phyloP scores from a whole-genome alignment of 2,888 invertebrate species.

The Agrochola macilenta region DNA sequence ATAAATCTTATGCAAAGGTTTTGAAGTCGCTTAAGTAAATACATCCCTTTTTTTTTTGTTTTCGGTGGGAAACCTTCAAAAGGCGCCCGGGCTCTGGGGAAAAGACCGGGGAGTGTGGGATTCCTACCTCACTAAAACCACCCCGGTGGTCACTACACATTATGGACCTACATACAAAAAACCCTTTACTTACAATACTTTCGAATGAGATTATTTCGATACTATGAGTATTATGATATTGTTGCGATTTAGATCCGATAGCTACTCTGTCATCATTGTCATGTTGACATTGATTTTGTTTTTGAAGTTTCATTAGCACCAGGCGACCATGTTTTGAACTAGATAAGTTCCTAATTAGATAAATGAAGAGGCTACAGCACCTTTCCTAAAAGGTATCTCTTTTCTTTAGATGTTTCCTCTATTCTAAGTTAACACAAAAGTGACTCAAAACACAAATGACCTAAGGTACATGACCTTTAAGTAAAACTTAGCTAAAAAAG shows the following conservation, averaged over 20 bases:
- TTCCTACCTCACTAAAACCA: no score
- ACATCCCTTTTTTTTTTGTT: no score
- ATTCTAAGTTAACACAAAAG: not conserved
- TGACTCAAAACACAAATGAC: constrained; percentile 23
- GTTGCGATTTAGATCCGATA: not conserved
- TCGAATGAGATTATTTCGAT: not conserved
- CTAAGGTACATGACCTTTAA: constrained; percentile 51
- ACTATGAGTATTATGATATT: not conserved
- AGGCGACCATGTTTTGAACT: not conserved
- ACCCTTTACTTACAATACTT: not conserved
- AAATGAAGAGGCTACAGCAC: not conserved
- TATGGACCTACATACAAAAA: no score
- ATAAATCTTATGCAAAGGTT: no score
- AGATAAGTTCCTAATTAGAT: not conserved
- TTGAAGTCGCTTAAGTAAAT: no score
- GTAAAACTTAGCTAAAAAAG: constrained; percentile 44
- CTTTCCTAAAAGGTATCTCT: not conserved
- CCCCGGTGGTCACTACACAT: no score
- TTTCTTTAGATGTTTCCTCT: not conserved
- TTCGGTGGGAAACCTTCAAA: no score
- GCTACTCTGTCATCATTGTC: not conserved
- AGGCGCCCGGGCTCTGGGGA: no score
- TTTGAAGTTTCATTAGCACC: not conserved
- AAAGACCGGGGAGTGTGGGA: no score
- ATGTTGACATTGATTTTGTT: not conserved